Evolutionary conservation across 2,113 vertebrate genomes (phyloP), one percentile per base, ranked within the genome.

Genomic region (Microtus pennsylvanicus): DNA sequence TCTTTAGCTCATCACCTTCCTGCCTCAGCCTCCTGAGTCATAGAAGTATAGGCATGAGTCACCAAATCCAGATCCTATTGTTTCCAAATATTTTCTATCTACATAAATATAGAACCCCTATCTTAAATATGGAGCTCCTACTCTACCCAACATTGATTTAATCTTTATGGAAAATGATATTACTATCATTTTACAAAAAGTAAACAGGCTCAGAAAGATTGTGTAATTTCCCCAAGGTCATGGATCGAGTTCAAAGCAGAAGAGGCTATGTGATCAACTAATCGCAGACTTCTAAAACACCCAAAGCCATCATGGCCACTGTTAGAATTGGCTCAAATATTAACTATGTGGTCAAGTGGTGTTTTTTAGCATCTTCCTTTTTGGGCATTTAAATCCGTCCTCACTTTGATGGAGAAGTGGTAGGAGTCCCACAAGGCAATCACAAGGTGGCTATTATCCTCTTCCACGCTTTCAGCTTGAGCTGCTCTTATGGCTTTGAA

Each of bases 401-500:
- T 26, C 4, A 72, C 30, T 87, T 92, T 81, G 24, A 52, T 91
- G 38, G 8, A 95, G 8, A 92, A 28, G 8, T 92, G n/a, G 3
- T 24, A 9, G 72, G 80, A 91, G 35, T 7, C 45, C 38, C 42
- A 45, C 11, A 65, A 88, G 13, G 58, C 50, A 69, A 91, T 93
- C 38, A 58, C 26, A 26, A 85, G n/a, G 38, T 83, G 93, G 33
- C 11, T 81, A 6, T 87, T 80, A 72, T 70, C 30, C 24, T 61
- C 77, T 93, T 96, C 52, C 22, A 72, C 0, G 35, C 7, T 81
- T 86, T 90, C 24, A 89, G 38, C 82, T 92, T 30, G 26, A 74
- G 89, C 63, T 67, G 21, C 61, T 95, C 21, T 92, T 92, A 26
- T 42, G 17, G 38, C 91, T 96, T 90, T 96, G 63, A 96, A 90